A percentile compares a stretch with the other conserved stretches of the same genome.
Conservation (phyloP, 1,140 invertebrate species). For the Zaprionus gabonicus region DNA sequence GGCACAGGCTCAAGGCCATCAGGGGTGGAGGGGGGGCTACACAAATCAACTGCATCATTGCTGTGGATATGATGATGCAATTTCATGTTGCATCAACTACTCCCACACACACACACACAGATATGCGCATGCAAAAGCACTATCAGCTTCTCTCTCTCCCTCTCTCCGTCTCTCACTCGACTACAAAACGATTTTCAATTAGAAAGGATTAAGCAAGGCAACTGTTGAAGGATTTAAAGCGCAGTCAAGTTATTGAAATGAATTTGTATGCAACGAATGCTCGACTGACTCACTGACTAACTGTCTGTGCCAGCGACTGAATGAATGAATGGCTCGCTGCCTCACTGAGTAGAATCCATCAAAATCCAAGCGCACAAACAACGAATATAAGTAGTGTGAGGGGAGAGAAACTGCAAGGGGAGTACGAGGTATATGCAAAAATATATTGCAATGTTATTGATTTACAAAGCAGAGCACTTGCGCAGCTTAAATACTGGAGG, state of each 20-base stretch:
- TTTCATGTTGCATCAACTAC: conserved; percentile 44
- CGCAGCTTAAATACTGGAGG: conserved; percentile 56
- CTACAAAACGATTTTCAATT: conserved; percentile 79
- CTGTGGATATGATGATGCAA: conserved; percentile 53
- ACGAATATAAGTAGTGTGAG: conserved; percentile 31
- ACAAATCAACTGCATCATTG: conserved; percentile 59
- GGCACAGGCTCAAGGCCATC: conserved; percentile 54
- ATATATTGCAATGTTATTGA: conserved; percentile 77
- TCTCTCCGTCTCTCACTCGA: conserved; percentile 14
- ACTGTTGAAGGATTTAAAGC: conserved; percentile 75
- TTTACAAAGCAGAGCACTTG: conserved; percentile 68
- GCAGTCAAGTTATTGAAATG: conserved; percentile 75
- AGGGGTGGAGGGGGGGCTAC: conserved; percentile 25
- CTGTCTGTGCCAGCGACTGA: conserved; percentile 15
- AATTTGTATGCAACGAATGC: conserved; percentile 62
- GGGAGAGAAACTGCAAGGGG: too few species aligned
- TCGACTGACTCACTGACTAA: conserved; percentile 51
- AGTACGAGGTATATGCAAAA: conserved; percentile 51
- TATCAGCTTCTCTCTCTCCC: conserved; percentile 24
- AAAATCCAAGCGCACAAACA: conserved; percentile 54
- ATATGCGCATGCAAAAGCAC: conserved; percentile 31
- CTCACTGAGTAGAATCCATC: conserved; percentile 55
- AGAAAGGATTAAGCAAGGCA: conserved; percentile 75
- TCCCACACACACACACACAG: conserved; percentile 10
- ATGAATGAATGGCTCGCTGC: conserved; percentile 23